A percentile compares a stretch with the other conserved stretches of the same genome.
Conservation (phyloP, 2,888 invertebrate genomes). For the Mesoligia furuncula region DNA sequence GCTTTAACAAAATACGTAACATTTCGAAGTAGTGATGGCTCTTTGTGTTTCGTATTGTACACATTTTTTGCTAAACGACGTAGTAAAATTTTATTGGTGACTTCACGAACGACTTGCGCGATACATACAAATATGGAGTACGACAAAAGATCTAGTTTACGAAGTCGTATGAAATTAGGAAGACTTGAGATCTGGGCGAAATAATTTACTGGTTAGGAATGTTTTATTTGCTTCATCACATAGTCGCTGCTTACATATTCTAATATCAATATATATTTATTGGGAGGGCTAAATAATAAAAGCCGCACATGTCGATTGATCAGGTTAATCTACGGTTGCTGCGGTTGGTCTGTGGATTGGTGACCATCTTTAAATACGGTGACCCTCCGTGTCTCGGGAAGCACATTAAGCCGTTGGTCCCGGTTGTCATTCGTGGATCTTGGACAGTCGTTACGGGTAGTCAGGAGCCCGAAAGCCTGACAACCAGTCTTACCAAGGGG, state of each 20-base stretch:
- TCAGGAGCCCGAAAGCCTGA: too few species aligned
- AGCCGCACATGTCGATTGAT: too few species aligned
- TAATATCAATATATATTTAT: conserved; percentile 17
- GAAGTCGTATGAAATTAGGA: conserved; percentile 23
- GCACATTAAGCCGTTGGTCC: too few species aligned
- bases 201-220: conserved; percentile 9
- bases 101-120: conserved; percentile 39
- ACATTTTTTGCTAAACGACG: conserved; percentile 49
- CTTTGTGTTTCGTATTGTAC: conserved; percentile 52
- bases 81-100: conserved; percentile 55
- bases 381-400: too few species aligned
- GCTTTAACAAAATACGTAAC: conserved; percentile 26
- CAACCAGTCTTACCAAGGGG: too few species aligned
- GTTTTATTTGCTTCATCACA: conserved; percentile 11
- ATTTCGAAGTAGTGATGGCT: conserved; percentile 45
- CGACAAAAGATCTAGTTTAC: conserved; percentile 17
- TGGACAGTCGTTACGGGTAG: too few species aligned
- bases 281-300: too few species aligned
- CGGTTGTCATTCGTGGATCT: too few species aligned
- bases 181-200: background rate
- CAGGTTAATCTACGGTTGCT: too few species aligned
- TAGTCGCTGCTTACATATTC: conserved; percentile 3
- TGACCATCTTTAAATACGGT: too few species aligned
- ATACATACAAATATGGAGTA: conserved; percentile 19
- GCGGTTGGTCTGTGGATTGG: too few species aligned